phyloP scores from a whole-genome alignment of 2,113 vertebrate species.

The Aspiorhynchus laticeps region DNA sequence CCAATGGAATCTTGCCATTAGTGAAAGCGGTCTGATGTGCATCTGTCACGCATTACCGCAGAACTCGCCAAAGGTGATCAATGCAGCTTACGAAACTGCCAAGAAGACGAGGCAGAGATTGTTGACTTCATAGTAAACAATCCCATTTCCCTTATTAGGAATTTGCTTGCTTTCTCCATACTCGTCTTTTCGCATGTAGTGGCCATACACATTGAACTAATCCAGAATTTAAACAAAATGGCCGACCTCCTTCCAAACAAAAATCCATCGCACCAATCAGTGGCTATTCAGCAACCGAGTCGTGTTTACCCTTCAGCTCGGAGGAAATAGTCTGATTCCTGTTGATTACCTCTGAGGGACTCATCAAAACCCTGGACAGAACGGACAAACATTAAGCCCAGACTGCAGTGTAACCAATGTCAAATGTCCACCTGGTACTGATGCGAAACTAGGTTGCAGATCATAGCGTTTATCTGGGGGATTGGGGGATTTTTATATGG shows the following conservation, averaged over 20 bases:
- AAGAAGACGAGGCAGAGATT: constrained; percentile 35
- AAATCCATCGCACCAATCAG: constrained; percentile 51
- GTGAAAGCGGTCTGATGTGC: constrained; percentile 59
- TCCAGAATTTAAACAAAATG: constrained; percentile 53
- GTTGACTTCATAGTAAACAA: constrained; percentile 55
- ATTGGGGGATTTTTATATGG: background rate
- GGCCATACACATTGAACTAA: constrained; percentile 39
- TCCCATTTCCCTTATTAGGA: constrained; percentile 51
- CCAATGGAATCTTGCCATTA: constrained; percentile 60
- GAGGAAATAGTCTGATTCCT: constrained; percentile 55
- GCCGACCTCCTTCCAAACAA: constrained; percentile 46
- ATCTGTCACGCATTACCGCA: constrained; percentile 71
- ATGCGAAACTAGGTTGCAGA: constrained; percentile 26
- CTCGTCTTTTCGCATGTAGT: constrained; percentile 34
- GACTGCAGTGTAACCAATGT: constrained; percentile 44
- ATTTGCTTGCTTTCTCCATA: constrained; percentile 37
- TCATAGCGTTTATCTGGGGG: background rate
- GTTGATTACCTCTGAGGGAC: constrained; percentile 55
- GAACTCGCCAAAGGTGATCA: constrained; percentile 59
- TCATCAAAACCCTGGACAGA: constrained; percentile 38
- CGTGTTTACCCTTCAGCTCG: constrained; percentile 51
- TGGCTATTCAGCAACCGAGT: constrained; percentile 31
- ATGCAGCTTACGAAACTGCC: constrained; percentile 46
- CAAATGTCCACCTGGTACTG: constrained; percentile 40
- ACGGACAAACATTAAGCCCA: constrained; percentile 38